Conservation (phyloP, 92 coral and sea anemone genomes). For the Parazoanthus darwini region DNA sequence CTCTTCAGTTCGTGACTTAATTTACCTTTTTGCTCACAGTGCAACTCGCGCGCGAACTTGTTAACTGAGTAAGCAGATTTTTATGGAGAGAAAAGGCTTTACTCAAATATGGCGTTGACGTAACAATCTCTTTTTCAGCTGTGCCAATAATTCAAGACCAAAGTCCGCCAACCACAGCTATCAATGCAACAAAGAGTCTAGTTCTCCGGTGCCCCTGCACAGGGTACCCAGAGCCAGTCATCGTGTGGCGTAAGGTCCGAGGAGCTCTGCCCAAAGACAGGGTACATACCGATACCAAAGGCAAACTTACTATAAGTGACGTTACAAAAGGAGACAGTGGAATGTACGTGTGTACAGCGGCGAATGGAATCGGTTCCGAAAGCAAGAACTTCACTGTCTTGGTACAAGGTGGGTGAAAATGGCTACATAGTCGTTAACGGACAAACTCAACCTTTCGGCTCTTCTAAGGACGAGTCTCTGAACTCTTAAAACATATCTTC, state of each 20-base stretch:
- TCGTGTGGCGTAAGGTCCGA: slow-evolving; percentile 69
- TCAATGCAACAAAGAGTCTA: slow-evolving; percentile 46
- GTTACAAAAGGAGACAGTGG: slow-evolving; percentile 79
- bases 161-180: slow-evolving; percentile 29
- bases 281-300: slow-evolving; percentile 40
- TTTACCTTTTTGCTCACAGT: no score
- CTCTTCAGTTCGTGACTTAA: no score
- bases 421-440: no score
- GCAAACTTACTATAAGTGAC: slow-evolving; percentile 60
- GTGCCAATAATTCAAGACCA: slow-evolving; percentile 58
- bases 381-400: slow-evolving; percentile 65
- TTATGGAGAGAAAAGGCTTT: background rate
- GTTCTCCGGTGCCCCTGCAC: slow-evolving; percentile 65
- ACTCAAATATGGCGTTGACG: no score
- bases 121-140: slow-evolving; percentile 42
- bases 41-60: background rate
- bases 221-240: slow-evolving; percentile 74
- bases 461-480: no score
- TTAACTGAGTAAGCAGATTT: no score
- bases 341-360: slow-evolving; percentile 65
- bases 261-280: slow-evolving; percentile 61
- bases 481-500: background rate
- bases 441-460: background rate
- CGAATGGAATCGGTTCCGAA: slow-evolving; percentile 75
- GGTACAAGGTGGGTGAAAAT: slow-evolving; percentile 51